Conservation (phyloP, 2,888 invertebrate species). For the Cataglyphis rosenhaueri region DNA sequence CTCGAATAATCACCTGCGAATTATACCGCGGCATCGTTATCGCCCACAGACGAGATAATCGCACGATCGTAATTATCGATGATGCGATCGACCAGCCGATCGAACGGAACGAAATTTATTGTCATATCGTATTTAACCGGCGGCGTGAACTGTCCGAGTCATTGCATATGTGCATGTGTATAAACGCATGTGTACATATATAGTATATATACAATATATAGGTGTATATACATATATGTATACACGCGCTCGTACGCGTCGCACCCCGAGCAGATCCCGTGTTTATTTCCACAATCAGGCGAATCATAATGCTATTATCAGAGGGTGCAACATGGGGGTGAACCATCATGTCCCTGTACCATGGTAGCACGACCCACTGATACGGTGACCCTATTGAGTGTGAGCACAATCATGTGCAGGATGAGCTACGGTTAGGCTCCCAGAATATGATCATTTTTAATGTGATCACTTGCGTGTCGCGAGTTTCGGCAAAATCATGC, state of each 20-base stretch:
- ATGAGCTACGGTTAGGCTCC: constrained; percentile 66
- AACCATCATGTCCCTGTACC: constrained; percentile 69
- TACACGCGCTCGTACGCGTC: constrained; percentile 49
- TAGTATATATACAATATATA: not conserved
- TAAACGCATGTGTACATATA: not conserved
- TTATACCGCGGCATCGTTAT: constrained; percentile 49
- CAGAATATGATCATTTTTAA: constrained; percentile 58
- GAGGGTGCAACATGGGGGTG: constrained; percentile 78
- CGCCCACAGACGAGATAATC: constrained; percentile 45
- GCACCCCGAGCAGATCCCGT: constrained; percentile 72
- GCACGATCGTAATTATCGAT: constrained; percentile 61
- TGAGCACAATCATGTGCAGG: constrained; percentile 59
- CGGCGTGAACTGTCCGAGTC: constrained; percentile 76
- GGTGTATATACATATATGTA: not conserved
- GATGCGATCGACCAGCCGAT: constrained; percentile 63
- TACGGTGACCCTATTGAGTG: constrained; percentile 80
- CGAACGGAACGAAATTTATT: constrained; percentile 70
- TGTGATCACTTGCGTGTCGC: constrained; percentile 12
- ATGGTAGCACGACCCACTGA: constrained; percentile 77
- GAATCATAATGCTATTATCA: constrained; percentile 84
- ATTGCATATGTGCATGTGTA: constrained; percentile 67
- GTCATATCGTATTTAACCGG: constrained; percentile 76
- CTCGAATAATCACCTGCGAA: constrained; percentile 48
- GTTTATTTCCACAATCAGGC: constrained; percentile 84
- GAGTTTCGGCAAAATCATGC: not conserved